phyloP scores from a whole-genome alignment of 2,113 vertebrate species.

The Numenius arquata region DNA sequence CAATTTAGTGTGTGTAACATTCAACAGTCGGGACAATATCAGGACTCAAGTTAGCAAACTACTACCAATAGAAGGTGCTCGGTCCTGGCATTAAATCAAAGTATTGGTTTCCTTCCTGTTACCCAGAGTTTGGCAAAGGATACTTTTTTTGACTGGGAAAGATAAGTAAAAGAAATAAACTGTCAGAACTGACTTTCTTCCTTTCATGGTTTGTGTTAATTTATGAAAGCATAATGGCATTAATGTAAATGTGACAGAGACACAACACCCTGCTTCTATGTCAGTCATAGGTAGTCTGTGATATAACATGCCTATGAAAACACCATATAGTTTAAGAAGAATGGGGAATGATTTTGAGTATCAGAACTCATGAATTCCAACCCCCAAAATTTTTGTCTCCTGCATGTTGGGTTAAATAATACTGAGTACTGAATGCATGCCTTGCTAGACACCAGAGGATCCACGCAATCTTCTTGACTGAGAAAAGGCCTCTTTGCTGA shows the following conservation, averaged over 20 bases:
- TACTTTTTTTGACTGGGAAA: neutral
- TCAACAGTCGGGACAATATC: neutral
- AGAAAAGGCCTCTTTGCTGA: neutral
- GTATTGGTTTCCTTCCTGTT: neutral
- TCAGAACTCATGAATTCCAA: neutral
- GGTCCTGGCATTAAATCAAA: slow-evolving; percentile 14
- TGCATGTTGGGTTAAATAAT: neutral
- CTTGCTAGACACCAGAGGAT: neutral
- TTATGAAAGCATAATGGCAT: neutral
- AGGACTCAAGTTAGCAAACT: neutral
- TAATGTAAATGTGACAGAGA: neutral
- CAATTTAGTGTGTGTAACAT: slow-evolving; percentile 19
- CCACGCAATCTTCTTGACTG: neutral
- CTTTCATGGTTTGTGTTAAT: neutral
- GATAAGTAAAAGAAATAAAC: neutral
- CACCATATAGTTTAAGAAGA: neutral
- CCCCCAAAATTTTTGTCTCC: neutral
- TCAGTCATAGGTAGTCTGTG: neutral
- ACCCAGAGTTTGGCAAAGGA: neutral
- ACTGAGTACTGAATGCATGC: neutral
- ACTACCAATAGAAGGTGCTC: neutral
- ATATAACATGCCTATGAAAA: neutral
- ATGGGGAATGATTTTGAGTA: neutral
- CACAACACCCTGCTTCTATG: accelerated
- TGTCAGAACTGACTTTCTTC: neutral